These are phyloP conservation scores for Bombus breviceps DNA, from an alignment of 1,140 invertebrate genomes.

Conservation along the genomic window DNA sequence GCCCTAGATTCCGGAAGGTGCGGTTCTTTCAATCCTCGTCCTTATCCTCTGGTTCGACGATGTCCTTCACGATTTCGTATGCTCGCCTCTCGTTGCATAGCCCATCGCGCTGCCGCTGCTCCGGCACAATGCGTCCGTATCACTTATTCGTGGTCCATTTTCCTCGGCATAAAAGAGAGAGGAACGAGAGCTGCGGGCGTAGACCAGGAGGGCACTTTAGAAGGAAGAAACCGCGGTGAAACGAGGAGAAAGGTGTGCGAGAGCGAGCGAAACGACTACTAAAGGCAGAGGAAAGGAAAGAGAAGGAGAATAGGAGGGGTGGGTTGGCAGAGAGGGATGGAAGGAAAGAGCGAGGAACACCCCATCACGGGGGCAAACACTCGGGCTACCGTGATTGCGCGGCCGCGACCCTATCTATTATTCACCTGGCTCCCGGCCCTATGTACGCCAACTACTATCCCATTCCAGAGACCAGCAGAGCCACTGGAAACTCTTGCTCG, in stretches of 20 bases:
- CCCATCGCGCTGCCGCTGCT: constrained; percentile 23
- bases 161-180: constrained; percentile 68
- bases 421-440: constrained; percentile 73
- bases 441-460: constrained; percentile 56
- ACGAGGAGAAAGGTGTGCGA: background rate
- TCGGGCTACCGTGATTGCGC: constrained; percentile 79
- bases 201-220: constrained; percentile 26
- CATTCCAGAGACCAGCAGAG: constrained; percentile 36
- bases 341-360: constrained; percentile 41
- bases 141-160: constrained; percentile 81
- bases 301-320: background rate
- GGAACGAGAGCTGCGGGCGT: constrained; percentile 53
- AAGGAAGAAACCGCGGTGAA: background rate
- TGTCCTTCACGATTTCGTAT: constrained; percentile 10
- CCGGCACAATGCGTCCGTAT: constrained; percentile 70
- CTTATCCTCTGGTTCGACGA: constrained; percentile 35
- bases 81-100: background rate
- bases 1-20: constrained; percentile 42
- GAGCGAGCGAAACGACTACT: background rate
- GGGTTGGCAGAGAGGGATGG: background rate
- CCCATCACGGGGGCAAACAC: constrained; percentile 81
- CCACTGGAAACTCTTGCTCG: constrained; percentile 33
- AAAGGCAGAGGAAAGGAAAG: background rate
- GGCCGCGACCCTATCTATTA: constrained; percentile 81
- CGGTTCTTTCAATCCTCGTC: constrained; percentile 47